A percentile compares a stretch with the other conserved stretches of the same genome.
Evolutionary conservation across 2,113 vertebrate species (phyloP).

Genomic region (Triplophysa tibetana): DNA sequence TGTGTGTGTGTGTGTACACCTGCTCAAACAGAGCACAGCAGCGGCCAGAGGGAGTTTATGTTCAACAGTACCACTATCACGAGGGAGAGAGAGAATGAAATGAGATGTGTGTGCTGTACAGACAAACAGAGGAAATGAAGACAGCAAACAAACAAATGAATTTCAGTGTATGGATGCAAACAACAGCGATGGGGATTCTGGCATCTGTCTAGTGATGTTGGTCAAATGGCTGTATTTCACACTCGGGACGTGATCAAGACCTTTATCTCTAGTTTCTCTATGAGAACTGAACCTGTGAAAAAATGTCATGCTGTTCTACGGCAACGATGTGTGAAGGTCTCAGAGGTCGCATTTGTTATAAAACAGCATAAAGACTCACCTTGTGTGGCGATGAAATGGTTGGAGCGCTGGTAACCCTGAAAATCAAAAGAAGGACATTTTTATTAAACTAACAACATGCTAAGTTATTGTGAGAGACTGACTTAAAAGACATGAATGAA

Average conservation of each 20-base stretch:
- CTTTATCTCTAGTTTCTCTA: no score
- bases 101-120: not conserved
- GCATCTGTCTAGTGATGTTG: no score
- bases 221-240: no score
- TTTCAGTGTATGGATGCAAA: no score
- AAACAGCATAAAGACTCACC: slow-evolving; percentile 74
- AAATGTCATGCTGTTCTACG: no score
- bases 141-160: no score
- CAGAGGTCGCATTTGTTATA: not conserved
- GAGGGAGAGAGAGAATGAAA: slow-evolving; percentile 1
- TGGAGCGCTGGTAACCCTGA: slow-evolving; percentile 94
- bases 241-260: no score
- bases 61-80: not conserved
- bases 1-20: not conserved
- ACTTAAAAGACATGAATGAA: not conserved
- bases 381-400: slow-evolving; percentile 98
- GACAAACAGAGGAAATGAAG: not conserved
- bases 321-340: no score
- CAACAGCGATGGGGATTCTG: no score
- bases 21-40: slow-evolving; percentile 22
- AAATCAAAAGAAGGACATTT: slow-evolving; percentile 59
- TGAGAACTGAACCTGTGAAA: no score
- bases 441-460: not conserved
- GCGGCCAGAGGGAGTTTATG: not conserved
- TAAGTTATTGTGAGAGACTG: not conserved